Percentiles rank a stretch among this genome's conserved stretches.
phyloP scores from a whole-genome alignment of 2,888 invertebrate genomes.

The Xestoiulus laeticollis region DNA sequence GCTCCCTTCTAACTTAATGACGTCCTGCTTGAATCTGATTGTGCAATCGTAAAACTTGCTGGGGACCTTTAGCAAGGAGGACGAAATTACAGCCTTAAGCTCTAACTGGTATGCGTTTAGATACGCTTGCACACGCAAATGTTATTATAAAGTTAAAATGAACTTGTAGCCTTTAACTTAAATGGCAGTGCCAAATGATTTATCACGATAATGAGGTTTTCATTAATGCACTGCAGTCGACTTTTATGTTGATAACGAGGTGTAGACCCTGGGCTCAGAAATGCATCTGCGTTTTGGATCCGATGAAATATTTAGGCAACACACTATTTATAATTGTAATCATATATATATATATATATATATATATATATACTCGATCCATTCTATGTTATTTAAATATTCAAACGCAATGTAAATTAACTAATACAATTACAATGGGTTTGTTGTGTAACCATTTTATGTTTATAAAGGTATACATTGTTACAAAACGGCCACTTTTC shows the following conservation, averaged over 20 bases:
- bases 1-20: background rate
- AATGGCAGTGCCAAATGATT: background rate
- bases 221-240: background rate
- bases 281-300: too few relatives aligned
- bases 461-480: too few relatives aligned
- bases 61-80: background rate
- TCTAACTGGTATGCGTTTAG: background rate
- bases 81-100: background rate
- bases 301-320: too few relatives aligned
- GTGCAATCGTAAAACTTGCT: background rate
- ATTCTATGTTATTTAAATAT: too few relatives aligned
- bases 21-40: constrained; percentile 15
- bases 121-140: constrained; percentile 12
- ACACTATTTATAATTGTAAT: too few relatives aligned
- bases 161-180: background rate
- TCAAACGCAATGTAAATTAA: too few relatives aligned
- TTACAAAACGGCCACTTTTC: too few relatives aligned
- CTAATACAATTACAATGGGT: too few relatives aligned
- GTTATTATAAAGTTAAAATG: background rate
- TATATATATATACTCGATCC: too few relatives aligned
- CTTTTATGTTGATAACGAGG: background rate
- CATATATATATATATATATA: too few relatives aligned
- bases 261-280: too few relatives aligned
- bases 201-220: background rate
- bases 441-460: too few relatives aligned